Evolutionary conservation across 2,113 vertebrate species (phyloP), one percentile per base, ranked within the genome.

Genomic region (Pelusios castaneus): DNA sequence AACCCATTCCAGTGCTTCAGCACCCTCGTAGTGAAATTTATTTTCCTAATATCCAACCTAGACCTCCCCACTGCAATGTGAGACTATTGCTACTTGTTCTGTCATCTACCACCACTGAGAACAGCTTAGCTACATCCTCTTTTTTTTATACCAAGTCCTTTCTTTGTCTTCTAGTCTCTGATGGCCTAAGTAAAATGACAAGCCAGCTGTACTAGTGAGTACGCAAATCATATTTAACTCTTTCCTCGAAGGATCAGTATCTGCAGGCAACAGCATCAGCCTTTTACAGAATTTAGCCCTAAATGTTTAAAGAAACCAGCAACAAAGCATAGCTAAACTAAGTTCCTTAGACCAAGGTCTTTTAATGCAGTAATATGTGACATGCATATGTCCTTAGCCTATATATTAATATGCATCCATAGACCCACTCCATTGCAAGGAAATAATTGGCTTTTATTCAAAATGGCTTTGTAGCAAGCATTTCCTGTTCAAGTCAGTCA

Each of bases 161-260:
- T 58, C 56, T 29, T 60, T 6, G 2, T 60, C 58, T 60, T 60
- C 29, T 31, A 29, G 29, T 60, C 58, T 60, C 29, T 60, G 58
- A 12, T 49, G 86, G 95, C 3, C 0, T 84, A 92, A 96, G 97
- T 95, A 89, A 96, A 97, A 97, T 90, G 96, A 94, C 86, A 93
- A 95, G 92, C 92, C 92, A 95, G 88, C 76, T 90, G 55, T 80
- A 87, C 43, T 63, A 90, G 85, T 88, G 95, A 92, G 93, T 97
- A 96, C 97, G 96, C 96, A 96, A 75, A 43, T 25, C 22, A 38
- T 75, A 75, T 75, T 75, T 75, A 75, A 75, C 90, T 73, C 92
- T 92, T 94, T 90, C 91, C 89, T 88, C 93, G 92, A 89, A 96
- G 90, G 95, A 91, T 96, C 96, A 94, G 96, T 96, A 93, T 77